Evolutionary conservation across 2,797 vertebrate species (phyloP), one percentile per base, ranked within the genome.

Genomic region (Coregonus sp.): DNA sequence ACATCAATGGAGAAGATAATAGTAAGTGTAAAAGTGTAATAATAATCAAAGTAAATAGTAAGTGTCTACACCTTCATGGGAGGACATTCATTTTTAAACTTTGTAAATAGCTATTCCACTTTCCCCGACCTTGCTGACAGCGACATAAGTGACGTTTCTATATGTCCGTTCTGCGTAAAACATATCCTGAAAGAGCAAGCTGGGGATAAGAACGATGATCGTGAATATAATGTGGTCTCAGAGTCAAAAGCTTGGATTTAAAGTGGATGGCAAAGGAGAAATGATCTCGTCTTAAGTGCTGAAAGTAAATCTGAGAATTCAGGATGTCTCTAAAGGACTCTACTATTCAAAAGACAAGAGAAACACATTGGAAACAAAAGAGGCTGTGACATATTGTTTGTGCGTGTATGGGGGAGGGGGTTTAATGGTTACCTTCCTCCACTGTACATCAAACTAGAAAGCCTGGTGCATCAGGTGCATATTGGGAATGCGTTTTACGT

Each of bases 251-350:
- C 75, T 75, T 15, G 73, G 80, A 70, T 80, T 81, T 74, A 75
- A 76, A 83, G 61, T 78, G 71, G 83, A 86, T 54, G 73, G 59
- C 81, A 73, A 80, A 81, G 76, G 54, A 52, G 5, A 33, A 29
- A 3, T 20, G 66, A 69, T 81, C 82, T 81, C 85, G 75, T 83
- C 85, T 70, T 87, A 84, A 91, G 88, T 87, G 85, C 90, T 87
- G 78, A 78, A 88, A 91, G 88, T 91, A 91, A 91, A 91, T 87
- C 84, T 86, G 89, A 91, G 90, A 85, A 86, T 90, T 85, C 84
- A 86, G 75, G 82, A 86, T 85, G 86, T 89, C 86, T 92, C 90
- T n/a, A 56, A 52, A 31, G 25, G 86, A 88, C 86, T 92, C 87
- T 86, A 92, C 91, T 90, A 93, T 92, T 93, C 82, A 92, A 56